Conservation (phyloP, 2,113 vertebrate species). For the Bungarus multicinctus region DNA sequence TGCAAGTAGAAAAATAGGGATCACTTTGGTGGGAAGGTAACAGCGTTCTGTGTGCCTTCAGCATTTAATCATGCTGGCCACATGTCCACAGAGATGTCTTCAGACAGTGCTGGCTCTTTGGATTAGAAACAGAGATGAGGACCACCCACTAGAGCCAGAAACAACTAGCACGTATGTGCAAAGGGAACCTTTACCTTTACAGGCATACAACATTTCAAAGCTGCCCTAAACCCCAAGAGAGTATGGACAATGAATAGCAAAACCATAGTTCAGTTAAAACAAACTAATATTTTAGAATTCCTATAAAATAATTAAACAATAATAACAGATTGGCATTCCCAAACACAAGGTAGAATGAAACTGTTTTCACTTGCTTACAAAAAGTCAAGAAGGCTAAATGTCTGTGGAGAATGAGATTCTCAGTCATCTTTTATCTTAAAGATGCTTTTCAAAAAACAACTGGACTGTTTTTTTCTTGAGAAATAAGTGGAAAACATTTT, state of each 20-base stretch:
- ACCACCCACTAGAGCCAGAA: too few relatives aligned
- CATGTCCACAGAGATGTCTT: too few relatives aligned
- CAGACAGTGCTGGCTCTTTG: too few relatives aligned
- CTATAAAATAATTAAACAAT: background rate
- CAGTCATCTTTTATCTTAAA: background rate
- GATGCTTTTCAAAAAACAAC: background rate
- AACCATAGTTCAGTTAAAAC: background rate
- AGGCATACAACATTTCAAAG: background rate
- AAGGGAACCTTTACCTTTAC: too few relatives aligned
- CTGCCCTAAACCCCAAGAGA: background rate
- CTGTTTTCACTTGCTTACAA: background rate
- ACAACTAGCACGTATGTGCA: too few relatives aligned
- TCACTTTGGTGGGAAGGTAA: too few relatives aligned
- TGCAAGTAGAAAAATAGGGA: too few relatives aligned
- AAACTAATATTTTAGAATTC: background rate
- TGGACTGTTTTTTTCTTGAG: too few relatives aligned
- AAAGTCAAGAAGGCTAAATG: background rate
- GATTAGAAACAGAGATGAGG: too few relatives aligned
- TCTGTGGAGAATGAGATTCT: background rate
- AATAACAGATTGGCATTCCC: background rate
- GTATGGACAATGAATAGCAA: background rate
- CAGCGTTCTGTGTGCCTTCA: too few relatives aligned
- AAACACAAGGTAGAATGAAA: background rate
- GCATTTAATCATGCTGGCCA: too few relatives aligned
- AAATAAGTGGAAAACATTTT: too few relatives aligned